Base-by-base conservation (phyloP, 2,113 vertebrate genomes). In the Smithornis capensis region DNA sequence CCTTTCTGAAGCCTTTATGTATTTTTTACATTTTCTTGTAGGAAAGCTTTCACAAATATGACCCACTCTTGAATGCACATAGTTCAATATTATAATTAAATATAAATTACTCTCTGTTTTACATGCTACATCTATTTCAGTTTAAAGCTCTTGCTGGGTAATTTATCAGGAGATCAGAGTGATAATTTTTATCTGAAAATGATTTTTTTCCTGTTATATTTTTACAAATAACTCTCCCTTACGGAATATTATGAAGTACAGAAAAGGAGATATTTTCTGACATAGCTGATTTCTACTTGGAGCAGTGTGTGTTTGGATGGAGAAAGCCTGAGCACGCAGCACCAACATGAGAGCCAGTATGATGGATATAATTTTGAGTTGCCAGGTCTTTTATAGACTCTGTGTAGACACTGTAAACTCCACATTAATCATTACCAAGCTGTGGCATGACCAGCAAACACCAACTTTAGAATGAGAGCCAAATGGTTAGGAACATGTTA, bases 401-500 rank as follows among this genome's bases (percentile, higher is more conserved):
- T 23, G 49, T 35, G 60, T 89, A 97, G 97, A 94, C 91, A 53
- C 73, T 65, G 64, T 87, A 63, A 92, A 78, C 87, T 93, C 91
- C 80, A 44, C 94, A 96, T 97, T 96, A 97, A 97, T 98, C 97
- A 96, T 92, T 65, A 84, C 82, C 25, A 44, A 78, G 95, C 76
- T 64, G 94, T 93, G 73, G 87, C 71, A 63, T 49, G 86, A 90
- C 77, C 86, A 80, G 47, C 91, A 62, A 94, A 92, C 68, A 60
- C 87, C 37, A 76, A 27, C 93, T 92, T 86, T 57, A 95, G 87
- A 91, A 28, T 82, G 90, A 85, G 68, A 90, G 92, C 93, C 95
- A 90, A 95, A 89, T 94, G 97, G 94, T 92, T 94, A 31, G 95
- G 95, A 97, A 95, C 77, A 52, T 75, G 95, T 94, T 98, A 96